These are phyloP conservation scores for Eurypyga helias DNA, from an alignment of 2,113 vertebrate genomes.

Conservation along the genomic window DNA sequence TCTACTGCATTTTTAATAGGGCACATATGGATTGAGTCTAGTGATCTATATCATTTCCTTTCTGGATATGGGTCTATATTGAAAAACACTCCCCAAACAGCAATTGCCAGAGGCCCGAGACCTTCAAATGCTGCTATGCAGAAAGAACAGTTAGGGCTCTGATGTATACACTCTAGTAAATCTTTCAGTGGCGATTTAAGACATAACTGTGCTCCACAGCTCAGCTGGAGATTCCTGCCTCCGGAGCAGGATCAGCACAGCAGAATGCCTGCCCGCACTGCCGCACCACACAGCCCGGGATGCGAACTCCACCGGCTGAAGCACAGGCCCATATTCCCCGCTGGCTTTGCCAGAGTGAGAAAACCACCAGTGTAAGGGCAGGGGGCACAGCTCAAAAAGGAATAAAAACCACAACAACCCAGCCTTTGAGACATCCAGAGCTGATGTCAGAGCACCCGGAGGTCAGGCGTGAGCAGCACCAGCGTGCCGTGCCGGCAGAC, in stretches of 20 bases:
- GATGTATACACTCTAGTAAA: neutral
- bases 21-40: neutral
- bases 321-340: neutral
- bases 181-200: neutral
- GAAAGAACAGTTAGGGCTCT: neutral
- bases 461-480: neutral
- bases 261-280: neutral
- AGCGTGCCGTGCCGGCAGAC: fast-evolving
- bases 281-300: neutral
- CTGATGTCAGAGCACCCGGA: neutral
- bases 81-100: neutral
- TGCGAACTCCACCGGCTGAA: neutral
- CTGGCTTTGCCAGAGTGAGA: neutral
- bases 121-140: neutral
- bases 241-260: neutral
- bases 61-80: neutral
- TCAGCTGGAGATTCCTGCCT: neutral
- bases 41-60: neutral
- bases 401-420: no score
- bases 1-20: neutral
- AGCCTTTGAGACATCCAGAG: neutral
- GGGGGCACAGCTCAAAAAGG: neutral
- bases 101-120: neutral
- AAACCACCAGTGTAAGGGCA: neutral
- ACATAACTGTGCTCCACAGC: neutral